Conservation (phyloP, 53 echinoderm and acorn worm genomes). For the Antedon mediterranea region DNA sequence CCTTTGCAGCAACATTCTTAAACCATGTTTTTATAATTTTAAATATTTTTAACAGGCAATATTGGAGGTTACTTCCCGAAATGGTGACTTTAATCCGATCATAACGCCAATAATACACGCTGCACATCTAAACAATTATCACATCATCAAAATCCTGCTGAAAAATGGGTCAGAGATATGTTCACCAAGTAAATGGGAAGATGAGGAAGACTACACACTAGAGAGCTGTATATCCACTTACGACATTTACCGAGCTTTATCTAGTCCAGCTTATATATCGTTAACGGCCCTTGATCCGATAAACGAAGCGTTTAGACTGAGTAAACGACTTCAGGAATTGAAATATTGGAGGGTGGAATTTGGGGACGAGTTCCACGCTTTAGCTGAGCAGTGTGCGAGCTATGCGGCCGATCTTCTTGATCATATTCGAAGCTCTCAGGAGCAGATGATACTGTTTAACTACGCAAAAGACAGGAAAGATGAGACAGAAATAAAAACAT, state of each 20-base stretch:
- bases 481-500: not conserved
- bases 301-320: not conserved
- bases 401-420: not conserved
- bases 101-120: not conserved
- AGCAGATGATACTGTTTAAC: not conserved
- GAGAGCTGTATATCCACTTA: not conserved
- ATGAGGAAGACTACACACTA: not conserved
- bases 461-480: not conserved
- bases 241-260: not conserved
- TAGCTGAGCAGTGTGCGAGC: not conserved
- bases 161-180: not conserved
- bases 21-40: too few species aligned
- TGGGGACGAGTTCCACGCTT: not conserved
- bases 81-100: not conserved
- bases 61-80: not conserved
- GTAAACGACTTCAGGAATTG: not conserved
- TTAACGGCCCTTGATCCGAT: not conserved
- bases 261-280: not conserved
- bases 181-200: not conserved
- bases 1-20: too few species aligned
- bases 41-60: not conserved
- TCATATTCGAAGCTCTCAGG: not conserved
- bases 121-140: not conserved
- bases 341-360: not conserved
- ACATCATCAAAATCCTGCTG: not conserved